phyloP scores from a whole-genome alignment of 2,888 invertebrate genomes.

The Callyntrura sp. region DNA sequence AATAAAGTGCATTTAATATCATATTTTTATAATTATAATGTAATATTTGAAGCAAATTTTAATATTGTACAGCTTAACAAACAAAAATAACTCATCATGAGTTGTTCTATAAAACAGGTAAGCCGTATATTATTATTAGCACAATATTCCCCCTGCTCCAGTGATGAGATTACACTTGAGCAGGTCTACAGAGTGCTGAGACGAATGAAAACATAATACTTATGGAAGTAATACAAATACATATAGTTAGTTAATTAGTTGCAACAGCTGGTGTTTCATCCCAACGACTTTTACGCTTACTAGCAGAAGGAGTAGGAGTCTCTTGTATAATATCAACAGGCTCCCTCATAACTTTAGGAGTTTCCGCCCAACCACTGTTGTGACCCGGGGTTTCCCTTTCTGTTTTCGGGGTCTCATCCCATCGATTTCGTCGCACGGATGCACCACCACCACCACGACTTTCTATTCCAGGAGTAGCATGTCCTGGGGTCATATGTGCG shows the following conservation, averaged over 20 bases:
- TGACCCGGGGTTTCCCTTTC: slow-evolving; percentile 99
- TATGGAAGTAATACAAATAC: too few species aligned
- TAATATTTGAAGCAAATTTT: neutral
- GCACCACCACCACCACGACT: slow-evolving; percentile 87
- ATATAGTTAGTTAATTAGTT: slow-evolving; percentile 88
- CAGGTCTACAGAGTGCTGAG: slow-evolving; percentile 51
- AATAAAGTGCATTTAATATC: slow-evolving; percentile 59
- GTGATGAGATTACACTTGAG: slow-evolving; percentile 36
- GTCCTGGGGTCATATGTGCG: slow-evolving; percentile 95
- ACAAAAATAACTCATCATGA: slow-evolving; percentile 68
- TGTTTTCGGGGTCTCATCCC: slow-evolving; percentile 99
- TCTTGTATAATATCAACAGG: slow-evolving; percentile 89
- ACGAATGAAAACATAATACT: neutral
- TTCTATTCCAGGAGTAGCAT: slow-evolving; percentile 92
- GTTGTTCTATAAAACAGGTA: slow-evolving; percentile 29
- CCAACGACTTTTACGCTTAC: slow-evolving; percentile 98
- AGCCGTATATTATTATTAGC: slow-evolving; percentile 29
- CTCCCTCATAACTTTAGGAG: slow-evolving; percentile 96
- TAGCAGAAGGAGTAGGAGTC: slow-evolving; percentile 95
- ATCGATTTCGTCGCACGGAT: slow-evolving; percentile 95
- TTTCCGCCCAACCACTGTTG: slow-evolving; percentile 99
- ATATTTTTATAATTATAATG: neutral
- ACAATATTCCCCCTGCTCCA: slow-evolving; percentile 51
- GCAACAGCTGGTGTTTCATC: slow-evolving; percentile 96
- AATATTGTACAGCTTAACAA: slow-evolving; percentile 16